Evolutionary conservation across 2,888 invertebrate genomes (phyloP).

Genomic region (Sarcophaga variegata): DNA sequence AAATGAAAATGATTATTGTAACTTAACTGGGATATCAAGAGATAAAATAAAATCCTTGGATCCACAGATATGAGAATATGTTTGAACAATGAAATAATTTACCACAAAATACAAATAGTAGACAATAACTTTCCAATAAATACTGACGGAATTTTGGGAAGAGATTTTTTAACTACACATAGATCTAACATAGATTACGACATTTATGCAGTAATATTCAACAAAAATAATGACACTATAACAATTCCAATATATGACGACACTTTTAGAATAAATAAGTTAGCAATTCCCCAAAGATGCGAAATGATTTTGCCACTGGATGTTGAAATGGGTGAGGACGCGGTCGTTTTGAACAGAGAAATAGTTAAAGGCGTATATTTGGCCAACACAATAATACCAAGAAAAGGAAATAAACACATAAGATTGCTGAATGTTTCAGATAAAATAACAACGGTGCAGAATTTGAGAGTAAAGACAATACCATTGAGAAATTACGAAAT

Average conservation of each 20-base stretch:
- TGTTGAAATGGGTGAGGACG: too few species aligned
- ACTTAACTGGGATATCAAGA: neutral
- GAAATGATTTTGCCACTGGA: neutral
- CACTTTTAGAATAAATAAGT: neutral
- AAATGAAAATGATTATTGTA: neutral
- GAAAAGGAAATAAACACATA: too few species aligned
- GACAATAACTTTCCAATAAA: slow-evolving; percentile 2
- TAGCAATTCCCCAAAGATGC: neutral
- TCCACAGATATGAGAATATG: neutral
- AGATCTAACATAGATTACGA: neutral
- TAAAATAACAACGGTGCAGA: neutral
- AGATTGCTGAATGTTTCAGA: too few species aligned
- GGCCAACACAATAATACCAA: too few species aligned
- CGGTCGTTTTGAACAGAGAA: too few species aligned
- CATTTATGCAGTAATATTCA: too few species aligned
- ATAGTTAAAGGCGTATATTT: too few species aligned
- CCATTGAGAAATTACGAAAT: neutral
- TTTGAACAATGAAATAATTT: neutral
- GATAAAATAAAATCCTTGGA: slow-evolving; percentile 14
- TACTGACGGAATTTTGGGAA: neutral
- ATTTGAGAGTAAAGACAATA: neutral
- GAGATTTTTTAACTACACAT: neutral
- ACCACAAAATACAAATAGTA: neutral
- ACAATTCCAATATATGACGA: slow-evolving; percentile 2
- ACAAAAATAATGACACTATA: neutral